phyloP scores from a whole-genome alignment of 2,113 vertebrate genomes.

The Pipa parva region DNA sequence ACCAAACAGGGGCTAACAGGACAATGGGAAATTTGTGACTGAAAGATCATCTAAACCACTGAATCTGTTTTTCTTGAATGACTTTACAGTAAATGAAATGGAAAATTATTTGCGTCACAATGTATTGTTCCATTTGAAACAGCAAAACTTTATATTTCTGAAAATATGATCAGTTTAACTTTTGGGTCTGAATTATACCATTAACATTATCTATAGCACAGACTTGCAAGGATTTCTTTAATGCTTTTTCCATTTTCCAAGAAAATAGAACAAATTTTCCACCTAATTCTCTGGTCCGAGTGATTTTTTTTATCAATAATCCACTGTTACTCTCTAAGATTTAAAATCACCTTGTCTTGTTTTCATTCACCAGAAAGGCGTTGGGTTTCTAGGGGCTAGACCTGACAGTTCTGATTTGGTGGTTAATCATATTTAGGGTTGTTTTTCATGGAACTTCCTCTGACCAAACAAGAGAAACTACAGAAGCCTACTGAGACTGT shows the following conservation, averaged over 20 bases:
- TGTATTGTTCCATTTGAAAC: slow-evolving; percentile 25
- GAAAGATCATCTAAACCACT: slow-evolving; percentile 23
- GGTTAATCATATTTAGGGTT: neutral
- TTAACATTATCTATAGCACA: too few species aligned
- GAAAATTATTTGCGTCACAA: slow-evolving; percentile 30
- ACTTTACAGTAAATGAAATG: slow-evolving; percentile 32
- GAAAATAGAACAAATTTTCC: too few species aligned
- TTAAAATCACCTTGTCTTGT: neutral
- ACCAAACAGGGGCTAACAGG: neutral
- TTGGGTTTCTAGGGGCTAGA: neutral
- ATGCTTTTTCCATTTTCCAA: too few species aligned
- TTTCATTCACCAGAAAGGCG: neutral
- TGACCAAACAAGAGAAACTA: neutral
- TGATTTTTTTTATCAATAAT: too few species aligned
- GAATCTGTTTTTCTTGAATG: slow-evolving; percentile 19
- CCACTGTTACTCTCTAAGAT: too few species aligned
- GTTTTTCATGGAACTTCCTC: neutral
- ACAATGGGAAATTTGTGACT: slow-evolving; percentile 1
- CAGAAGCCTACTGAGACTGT: neutral
- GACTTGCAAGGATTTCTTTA: too few species aligned
- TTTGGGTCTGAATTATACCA: too few species aligned
- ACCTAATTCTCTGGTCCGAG: too few species aligned
- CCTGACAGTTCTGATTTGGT: neutral
- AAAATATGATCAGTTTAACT: neutral
- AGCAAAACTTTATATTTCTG: slow-evolving; percentile 7